phyloP scores from a whole-genome alignment of 1,140 invertebrate species.

The Ganaspis sp. region DNA sequence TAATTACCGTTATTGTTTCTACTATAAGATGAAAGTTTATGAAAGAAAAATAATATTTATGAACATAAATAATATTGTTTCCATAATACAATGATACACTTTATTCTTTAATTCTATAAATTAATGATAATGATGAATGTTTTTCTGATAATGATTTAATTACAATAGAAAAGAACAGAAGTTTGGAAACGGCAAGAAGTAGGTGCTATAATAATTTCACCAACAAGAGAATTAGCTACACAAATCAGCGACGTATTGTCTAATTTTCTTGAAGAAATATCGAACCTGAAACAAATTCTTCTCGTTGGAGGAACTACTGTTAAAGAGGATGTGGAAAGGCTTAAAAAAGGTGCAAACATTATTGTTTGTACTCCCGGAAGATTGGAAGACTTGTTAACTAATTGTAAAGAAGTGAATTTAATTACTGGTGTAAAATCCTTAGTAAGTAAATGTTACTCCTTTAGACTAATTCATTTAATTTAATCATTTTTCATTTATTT shows the following conservation, averaged over 20 bases:
- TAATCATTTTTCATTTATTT: too few species aligned
- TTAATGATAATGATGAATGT: not conserved
- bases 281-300: constrained; percentile 78
- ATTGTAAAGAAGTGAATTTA: constrained; percentile 81
- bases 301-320: constrained; percentile 90
- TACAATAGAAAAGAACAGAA: constrained; percentile 68
- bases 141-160: constrained; percentile 31
- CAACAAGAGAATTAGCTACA: constrained; percentile 93
- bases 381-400: constrained; percentile 90
- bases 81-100: too few species aligned
- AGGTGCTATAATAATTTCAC: constrained; percentile 92
- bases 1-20: too few species aligned
- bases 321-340: constrained; percentile 83
- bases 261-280: constrained; percentile 79
- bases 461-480: too few species aligned
- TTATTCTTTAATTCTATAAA: too few species aligned
- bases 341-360: constrained; percentile 89
- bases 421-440: constrained; percentile 83
- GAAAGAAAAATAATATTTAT: too few species aligned
- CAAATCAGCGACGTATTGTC: constrained; percentile 90
- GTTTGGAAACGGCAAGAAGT: constrained; percentile 87
- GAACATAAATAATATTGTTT: too few species aligned
- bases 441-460: constrained; percentile 76
- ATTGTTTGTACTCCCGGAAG: constrained; percentile 94
- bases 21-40: too few species aligned